Percentiles rank a stretch among this genome's conserved stretches.
Evolutionary conservation across 2,888 invertebrate genomes (phyloP).

Genomic region (Boloria euphrosyne): DNA sequence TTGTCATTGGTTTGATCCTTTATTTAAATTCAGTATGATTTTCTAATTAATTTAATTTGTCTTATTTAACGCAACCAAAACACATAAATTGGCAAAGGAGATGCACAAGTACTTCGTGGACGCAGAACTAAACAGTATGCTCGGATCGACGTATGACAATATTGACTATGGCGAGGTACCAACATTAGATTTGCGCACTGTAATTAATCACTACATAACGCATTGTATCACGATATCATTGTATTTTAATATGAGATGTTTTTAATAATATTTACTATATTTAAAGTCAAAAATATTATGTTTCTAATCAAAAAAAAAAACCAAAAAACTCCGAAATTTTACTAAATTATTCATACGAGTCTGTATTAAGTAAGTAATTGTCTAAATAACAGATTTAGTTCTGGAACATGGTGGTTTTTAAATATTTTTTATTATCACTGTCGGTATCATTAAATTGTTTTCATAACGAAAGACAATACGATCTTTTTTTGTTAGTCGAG

Average conservation of each 20-base stretch:
- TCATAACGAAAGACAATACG: slow-evolving; percentile 18
- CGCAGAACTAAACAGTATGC: slow-evolving; percentile 90
- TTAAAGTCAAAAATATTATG: no score
- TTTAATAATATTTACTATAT: no score
- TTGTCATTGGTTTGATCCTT: slow-evolving; percentile 29
- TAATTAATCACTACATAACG: slow-evolving; percentile 13
- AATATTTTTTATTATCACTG: no score
- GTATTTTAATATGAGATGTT: slow-evolving; percentile 14
- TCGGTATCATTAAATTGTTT: slow-evolving; percentile 3
- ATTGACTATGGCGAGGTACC: slow-evolving; percentile 77
- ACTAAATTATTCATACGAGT: no score
- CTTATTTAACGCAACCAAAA: slow-evolving; percentile 78
- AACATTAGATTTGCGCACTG: slow-evolving; percentile 23
- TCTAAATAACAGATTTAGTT: no score
- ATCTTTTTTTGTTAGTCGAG: slow-evolving; percentile 77
- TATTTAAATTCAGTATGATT: slow-evolving; percentile 44
- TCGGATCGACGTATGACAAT: slow-evolving; percentile 84
- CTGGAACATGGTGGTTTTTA: no score
- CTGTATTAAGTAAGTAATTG: no score
- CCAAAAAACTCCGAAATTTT: no score
- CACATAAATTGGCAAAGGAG: slow-evolving; percentile 84
- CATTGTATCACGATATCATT: slow-evolving; percentile 17
- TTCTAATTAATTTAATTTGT: slow-evolving; percentile 67
- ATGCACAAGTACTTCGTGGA: slow-evolving; percentile 92
- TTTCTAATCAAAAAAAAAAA: no score